Percentiles rank a stretch among this genome's conserved stretches.
Conservation (phyloP, 2,888 invertebrate species). For the Tineola bisselliella region DNA sequence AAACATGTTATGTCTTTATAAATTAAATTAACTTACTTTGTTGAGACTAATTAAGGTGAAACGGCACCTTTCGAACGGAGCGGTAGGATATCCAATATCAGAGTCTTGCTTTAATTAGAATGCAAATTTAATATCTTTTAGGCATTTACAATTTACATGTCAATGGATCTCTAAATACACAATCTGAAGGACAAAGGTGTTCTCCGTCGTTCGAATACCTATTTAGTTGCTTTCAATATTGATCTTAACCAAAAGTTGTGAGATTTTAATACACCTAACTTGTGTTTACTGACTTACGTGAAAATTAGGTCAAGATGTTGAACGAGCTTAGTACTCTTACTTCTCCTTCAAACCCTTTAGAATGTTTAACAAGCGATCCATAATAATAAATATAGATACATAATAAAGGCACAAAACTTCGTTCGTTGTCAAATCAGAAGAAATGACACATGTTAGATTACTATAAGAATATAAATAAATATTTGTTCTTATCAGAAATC, state of each 20-base stretch:
- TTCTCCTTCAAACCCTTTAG: neutral
- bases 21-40: slow-evolving; percentile 1
- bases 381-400: neutral
- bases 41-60: slow-evolving; percentile 1
- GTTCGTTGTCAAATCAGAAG: no score
- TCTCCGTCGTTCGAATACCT: slow-evolving; percentile 21
- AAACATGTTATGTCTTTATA: neutral
- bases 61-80: slow-evolving; percentile 1
- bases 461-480: neutral
- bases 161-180: slow-evolving; percentile 57
- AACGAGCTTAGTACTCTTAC: neutral
- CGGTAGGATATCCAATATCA: slow-evolving; percentile 22
- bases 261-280: slow-evolving; percentile 2
- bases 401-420: no score
- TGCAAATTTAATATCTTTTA: slow-evolving; percentile 63
- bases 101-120: slow-evolving; percentile 59
- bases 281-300: neutral
- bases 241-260: slow-evolving; percentile 25
- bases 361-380: neutral
- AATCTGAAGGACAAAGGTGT: slow-evolving; percentile 52
- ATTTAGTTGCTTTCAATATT: slow-evolving; percentile 38
- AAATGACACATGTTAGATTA: no score
- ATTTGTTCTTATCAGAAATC: neutral
- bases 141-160: slow-evolving; percentile 67
- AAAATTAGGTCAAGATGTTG: neutral